A percentile compares a stretch with the other conserved stretches of the same genome.
Evolutionary conservation across 30 jellyfish, hydroid and myxozoan genomes (phyloP).

Genomic region (Hydractinia symbiolongicarpus): DNA sequence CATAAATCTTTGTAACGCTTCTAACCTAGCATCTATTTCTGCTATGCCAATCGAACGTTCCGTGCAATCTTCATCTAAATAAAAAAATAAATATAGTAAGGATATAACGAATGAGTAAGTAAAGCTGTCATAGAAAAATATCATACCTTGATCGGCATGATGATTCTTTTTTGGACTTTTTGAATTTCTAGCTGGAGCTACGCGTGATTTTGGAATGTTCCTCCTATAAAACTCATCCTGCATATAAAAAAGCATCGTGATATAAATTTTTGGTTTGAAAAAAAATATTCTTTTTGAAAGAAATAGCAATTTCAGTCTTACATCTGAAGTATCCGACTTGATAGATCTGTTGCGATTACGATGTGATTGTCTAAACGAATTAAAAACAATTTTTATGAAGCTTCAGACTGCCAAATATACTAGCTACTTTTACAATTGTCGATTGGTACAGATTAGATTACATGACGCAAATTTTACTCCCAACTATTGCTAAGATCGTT

Average conservation of each 20-base stretch:
- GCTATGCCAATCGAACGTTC: constrained; percentile 61
- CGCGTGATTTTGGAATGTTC: constrained; percentile 8
- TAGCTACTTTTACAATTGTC: no score
- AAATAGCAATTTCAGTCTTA: neutral
- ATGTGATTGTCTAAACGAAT: no score
- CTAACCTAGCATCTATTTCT: constrained; percentile 81
- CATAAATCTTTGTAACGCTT: constrained; percentile 83
- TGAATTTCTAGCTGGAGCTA: neutral
- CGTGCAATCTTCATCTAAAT: constrained; percentile 18
- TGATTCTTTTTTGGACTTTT: neutral
- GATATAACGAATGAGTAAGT: neutral
- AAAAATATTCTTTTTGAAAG: no score
- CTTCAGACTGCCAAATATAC: no score
- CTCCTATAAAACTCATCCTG: neutral
- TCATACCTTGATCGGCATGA: neutral
- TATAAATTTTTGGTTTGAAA: no score
- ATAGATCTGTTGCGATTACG: no score
- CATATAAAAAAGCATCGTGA: neutral
- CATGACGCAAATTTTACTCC: no score
- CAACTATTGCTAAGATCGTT: no score
- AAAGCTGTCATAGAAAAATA: neutral
- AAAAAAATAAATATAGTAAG: neutral
- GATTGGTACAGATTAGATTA: no score
- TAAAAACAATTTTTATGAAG: no score
- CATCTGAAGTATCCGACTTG: constrained; percentile 1